phyloP scores from a whole-genome alignment of 2,797 vertebrate genomes.

The Vultur gryphus region DNA sequence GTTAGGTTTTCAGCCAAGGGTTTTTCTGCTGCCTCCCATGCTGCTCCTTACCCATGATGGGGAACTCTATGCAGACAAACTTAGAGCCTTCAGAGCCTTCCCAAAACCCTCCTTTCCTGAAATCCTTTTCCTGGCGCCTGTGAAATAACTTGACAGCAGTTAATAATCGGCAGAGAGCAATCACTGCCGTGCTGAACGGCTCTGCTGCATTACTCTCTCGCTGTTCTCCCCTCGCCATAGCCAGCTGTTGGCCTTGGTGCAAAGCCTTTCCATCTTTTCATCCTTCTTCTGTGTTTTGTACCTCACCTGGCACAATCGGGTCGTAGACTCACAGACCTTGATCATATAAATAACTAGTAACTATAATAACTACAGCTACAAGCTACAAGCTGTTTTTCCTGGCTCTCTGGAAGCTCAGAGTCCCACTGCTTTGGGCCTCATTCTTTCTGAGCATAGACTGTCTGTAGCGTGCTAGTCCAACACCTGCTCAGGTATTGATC shows the following conservation, averaged over 20 bases:
- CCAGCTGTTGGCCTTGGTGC: not conserved
- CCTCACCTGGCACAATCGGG: not conserved
- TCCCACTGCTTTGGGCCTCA: not conserved
- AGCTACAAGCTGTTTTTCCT: not conserved
- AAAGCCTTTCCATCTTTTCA: not conserved
- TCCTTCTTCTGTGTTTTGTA: not conserved
- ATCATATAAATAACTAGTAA: not conserved
- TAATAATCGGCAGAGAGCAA: not conserved
- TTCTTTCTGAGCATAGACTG: not conserved
- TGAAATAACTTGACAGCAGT: not conserved
- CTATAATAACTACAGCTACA: not conserved
- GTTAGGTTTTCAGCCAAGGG: rapidly evolving
- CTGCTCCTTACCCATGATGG: not conserved
- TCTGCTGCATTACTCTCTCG: not conserved
- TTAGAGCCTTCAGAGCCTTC: not conserved
- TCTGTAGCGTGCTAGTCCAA: not conserved
- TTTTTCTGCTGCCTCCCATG: not conserved
- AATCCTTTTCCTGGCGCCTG: not conserved
- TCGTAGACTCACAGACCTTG: rapidly evolving
- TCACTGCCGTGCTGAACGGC: not conserved
- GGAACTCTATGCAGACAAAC: not conserved
- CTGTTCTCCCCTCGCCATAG: not conserved
- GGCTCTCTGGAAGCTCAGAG: not conserved
- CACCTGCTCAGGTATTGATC: not conserved
- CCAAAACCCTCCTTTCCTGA: not conserved